These are phyloP conservation scores for Acholoe squamosa DNA, from an alignment of 2,888 invertebrate genomes.

Conservation along the genomic window DNA sequence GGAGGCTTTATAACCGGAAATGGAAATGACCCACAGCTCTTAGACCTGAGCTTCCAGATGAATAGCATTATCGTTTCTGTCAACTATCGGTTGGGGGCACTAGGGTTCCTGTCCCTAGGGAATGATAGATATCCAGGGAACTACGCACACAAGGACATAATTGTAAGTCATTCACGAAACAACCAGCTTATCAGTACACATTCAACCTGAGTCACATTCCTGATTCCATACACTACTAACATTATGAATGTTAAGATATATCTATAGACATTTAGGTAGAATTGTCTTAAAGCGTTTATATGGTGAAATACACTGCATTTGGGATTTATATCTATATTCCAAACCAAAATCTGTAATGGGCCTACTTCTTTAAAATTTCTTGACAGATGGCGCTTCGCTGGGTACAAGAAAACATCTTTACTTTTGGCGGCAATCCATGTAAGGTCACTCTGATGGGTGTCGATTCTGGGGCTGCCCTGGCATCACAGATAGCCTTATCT, in stretches of 20 bases:
- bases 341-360: too few relatives aligned
- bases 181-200: background rate
- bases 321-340: too few relatives aligned
- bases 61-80: background rate
- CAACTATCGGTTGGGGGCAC: conserved; percentile 33
- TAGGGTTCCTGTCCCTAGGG: conserved; percentile 9
- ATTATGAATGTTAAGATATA: too few relatives aligned
- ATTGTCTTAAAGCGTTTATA: too few relatives aligned
- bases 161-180: background rate
- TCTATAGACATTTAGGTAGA: too few relatives aligned
- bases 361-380: background rate
- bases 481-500: background rate
- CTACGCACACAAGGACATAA: conserved; percentile 12
- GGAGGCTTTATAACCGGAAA: background rate
- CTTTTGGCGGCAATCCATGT: background rate
- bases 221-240: background rate
- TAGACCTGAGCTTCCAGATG: background rate
- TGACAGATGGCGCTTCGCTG: conserved; percentile 31
- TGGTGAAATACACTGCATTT: too few relatives aligned
- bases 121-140: background rate
- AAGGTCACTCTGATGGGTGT: background rate
- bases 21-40: background rate
- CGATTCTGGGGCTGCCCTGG: conserved; percentile 7
- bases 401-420: conserved; percentile 6
- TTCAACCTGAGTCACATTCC: too few relatives aligned